These are phyloP conservation scores for Desoria tigrina DNA, from an alignment of 2,888 invertebrate species.

Conservation along the genomic window DNA sequence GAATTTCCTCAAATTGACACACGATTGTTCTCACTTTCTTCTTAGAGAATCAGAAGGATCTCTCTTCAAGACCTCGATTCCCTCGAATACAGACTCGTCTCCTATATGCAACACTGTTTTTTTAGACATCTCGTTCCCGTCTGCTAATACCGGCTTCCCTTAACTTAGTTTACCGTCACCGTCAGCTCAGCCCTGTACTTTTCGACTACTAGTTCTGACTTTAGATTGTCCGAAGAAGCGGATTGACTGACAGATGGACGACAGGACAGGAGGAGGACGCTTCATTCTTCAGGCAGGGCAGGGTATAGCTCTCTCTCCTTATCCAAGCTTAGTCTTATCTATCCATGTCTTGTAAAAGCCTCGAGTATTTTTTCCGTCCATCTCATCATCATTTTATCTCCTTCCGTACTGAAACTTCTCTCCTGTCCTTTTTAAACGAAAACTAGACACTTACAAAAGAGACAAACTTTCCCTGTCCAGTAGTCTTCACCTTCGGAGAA, in stretches of 20 bases:
- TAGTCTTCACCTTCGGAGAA: neutral
- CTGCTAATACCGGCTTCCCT: too few relatives aligned
- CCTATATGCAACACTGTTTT: too few relatives aligned
- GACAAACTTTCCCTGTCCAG: neutral
- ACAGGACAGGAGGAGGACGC: neutral
- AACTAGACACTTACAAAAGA: conserved; percentile 3
- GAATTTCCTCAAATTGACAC: conserved; percentile 45
- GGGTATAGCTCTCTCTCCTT: neutral
- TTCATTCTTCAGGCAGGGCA: neutral
- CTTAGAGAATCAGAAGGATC: too few relatives aligned
- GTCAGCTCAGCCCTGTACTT: too few relatives aligned
- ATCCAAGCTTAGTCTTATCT: too few relatives aligned
- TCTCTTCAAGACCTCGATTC: too few relatives aligned
- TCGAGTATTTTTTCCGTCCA: neutral
- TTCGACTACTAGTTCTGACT: too few relatives aligned
- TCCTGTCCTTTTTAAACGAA: neutral
- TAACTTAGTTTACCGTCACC: too few relatives aligned
- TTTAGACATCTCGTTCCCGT: neutral
- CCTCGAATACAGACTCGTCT: too few relatives aligned
- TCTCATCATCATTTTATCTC: conserved; percentile 12
- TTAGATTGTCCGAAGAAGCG: too few relatives aligned
- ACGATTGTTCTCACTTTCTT: conserved; percentile 20
- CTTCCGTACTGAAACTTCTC: neutral
- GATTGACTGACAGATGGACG: neutral
- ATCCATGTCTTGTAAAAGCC: neutral